phyloP scores from a whole-genome alignment of 2,113 vertebrate species.

The Ciconia boyciana region DNA sequence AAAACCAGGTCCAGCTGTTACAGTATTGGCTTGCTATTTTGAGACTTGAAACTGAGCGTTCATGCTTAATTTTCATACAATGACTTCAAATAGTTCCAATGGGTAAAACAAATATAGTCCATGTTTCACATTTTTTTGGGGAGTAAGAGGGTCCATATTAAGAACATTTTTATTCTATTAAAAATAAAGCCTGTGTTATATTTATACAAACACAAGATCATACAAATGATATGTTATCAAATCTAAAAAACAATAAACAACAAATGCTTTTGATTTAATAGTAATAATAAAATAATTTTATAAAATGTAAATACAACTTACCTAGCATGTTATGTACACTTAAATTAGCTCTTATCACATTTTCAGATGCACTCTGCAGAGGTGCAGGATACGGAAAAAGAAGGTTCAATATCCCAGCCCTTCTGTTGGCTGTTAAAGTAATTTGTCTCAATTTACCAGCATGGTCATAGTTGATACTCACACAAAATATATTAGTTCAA shows the following conservation, averaged over 20 bases:
- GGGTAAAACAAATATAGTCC: background rate
- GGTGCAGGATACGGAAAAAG: background rate
- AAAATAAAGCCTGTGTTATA: background rate
- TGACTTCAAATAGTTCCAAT: background rate
- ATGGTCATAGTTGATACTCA: background rate
- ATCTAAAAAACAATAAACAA: background rate
- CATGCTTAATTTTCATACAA: background rate
- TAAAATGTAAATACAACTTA: background rate
- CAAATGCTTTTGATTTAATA: background rate
- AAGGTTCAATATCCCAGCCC: background rate
- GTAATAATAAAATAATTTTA: background rate
- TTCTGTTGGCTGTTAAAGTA: background rate
- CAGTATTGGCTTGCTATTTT: background rate
- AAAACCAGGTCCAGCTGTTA: background rate
- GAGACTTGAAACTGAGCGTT: background rate
- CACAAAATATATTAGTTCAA: background rate
- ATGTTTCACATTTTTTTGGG: background rate
- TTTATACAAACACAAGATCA: background rate
- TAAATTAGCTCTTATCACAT: background rate
- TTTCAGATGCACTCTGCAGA: background rate
- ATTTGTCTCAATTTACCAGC: slow-evolving; percentile 7
- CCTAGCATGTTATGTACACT: background rate
- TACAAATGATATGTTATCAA: background rate
- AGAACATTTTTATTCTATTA: background rate
- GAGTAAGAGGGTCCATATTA: background rate